phyloP scores from a whole-genome alignment of 2,797 vertebrate species.

The Sebastes oblongus region DNA sequence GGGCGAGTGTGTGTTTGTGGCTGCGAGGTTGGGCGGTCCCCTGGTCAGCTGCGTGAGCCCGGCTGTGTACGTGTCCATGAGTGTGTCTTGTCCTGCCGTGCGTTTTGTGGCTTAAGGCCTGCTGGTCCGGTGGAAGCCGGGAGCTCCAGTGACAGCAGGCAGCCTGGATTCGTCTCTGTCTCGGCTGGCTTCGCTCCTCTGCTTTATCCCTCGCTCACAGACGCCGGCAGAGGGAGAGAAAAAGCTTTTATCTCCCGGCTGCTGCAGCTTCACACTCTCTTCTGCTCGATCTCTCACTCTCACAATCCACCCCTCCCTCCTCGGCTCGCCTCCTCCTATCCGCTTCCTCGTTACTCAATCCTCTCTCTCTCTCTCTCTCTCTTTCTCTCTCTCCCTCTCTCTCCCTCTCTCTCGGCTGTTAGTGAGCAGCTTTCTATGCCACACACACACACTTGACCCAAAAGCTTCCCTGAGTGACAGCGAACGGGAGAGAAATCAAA shows the following conservation, averaged over 20 bases:
- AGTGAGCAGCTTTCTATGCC: conserved; percentile 65
- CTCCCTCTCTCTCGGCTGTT: conserved; percentile 57
- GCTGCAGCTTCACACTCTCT: conserved; percentile 82
- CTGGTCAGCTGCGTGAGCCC: conserved; percentile 61
- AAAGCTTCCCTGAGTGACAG: conserved; percentile 85
- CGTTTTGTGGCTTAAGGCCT: conserved; percentile 56
- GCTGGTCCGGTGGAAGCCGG: conserved; percentile 62
- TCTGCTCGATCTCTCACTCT: conserved; percentile 73
- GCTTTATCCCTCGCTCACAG: conserved; percentile 66
- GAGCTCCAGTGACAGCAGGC: conserved; percentile 64
- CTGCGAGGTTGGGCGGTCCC: conserved; percentile 59
- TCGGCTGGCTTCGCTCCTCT: conserved; percentile 52
- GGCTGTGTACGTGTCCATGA: conserved; percentile 46
- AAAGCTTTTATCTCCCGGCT: conserved; percentile 78
- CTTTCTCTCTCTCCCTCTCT: conserved; percentile 57
- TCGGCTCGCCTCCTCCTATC: conserved; percentile 64
- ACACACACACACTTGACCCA: conserved; percentile 87
- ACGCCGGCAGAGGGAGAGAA: conserved; percentile 64
- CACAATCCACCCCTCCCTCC: conserved; percentile 69
- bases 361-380: conserved; percentile 63
- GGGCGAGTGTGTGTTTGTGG: conserved; percentile 37
- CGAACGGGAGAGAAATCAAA: conserved; percentile 26
- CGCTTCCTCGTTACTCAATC: conserved; percentile 58
- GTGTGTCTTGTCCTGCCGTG: conserved; percentile 40
- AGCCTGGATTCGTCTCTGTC: conserved; percentile 59